Evolutionary conservation across 2,113 vertebrate genomes (phyloP).

Genomic region (Triplophysa siluroides): DNA sequence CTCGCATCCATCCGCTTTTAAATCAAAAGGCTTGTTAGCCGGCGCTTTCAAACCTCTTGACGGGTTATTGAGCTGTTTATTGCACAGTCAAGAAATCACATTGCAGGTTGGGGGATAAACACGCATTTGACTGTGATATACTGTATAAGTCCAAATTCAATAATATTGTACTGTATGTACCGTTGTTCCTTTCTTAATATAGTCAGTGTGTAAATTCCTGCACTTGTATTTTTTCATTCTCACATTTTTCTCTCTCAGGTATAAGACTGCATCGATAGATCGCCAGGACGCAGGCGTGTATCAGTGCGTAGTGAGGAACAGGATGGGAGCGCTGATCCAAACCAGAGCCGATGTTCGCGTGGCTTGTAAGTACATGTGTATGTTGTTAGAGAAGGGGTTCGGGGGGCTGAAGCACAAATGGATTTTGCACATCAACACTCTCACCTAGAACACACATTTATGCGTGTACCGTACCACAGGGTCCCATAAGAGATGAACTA

Average conservation of each 20-base stretch:
- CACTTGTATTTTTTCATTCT: neutral
- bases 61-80: neutral
- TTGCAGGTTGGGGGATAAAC: neutral
- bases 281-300: constrained; percentile 75
- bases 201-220: neutral
- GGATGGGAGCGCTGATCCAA: constrained; percentile 80
- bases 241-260: constrained; percentile 64
- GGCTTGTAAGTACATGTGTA: constrained; percentile 75
- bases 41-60: neutral
- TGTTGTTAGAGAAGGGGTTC: constrained; percentile 5
- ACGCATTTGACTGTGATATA: neutral
- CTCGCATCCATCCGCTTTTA: neutral
- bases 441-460: constrained; percentile 16
- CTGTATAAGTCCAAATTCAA: neutral
- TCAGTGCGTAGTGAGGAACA: constrained; percentile 79
- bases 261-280: constrained; percentile 72
- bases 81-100: neutral
- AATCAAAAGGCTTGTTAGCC: constrained; percentile 10
- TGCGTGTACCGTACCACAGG: constrained; percentile 1
- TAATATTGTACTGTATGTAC: too few relatives aligned
- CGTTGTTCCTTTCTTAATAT: too few relatives aligned
- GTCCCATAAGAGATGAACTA: constrained; percentile 23
- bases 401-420: constrained; percentile 14
- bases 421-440: constrained; percentile 36
- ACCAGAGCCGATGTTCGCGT: constrained; percentile 78